Evolutionary conservation across 1,140 invertebrate genomes (phyloP), one percentile per base, ranked within the genome.

Genomic region (Sesamia nonagrioides): DNA sequence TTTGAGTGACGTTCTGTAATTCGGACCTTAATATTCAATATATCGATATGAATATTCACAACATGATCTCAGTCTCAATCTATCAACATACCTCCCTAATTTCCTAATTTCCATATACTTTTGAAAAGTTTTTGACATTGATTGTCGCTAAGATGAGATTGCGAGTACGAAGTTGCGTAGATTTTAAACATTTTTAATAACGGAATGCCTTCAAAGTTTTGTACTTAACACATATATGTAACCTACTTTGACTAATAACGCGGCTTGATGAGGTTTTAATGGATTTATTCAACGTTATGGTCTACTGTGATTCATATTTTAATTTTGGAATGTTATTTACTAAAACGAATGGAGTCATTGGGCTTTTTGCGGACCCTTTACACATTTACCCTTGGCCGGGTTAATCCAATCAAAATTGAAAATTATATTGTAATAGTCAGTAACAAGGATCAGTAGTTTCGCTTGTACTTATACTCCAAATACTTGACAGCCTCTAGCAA

Each of bases 211-310:
- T 27, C 27, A 8, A 17, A 21, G 17, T 11, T 9, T 58, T 21
- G 52, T 33, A 56, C 50, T 72, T 72, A 37, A 33, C 52, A 11
- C n/a, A 33, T 33, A 18, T 35, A 33, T 18, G 61, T 42, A 37
- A 37, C 37, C 61, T 66, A 66, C 9, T 42, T 66, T 66, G 37
- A 42, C n/a, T 40, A 42, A 66, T 66, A 66, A n/a, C 17, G 37
- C 37, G 61, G 61, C 5, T 42, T 27, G 27, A 6, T 33, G 27
- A 27, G 54, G 13, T 21, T 58, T 58, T 58, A 58, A 5, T 42
- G 2, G 17, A 18, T 1, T 21, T 1, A 1, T 45, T 6, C 37
- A 21, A 11, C 7, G 15, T 63, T 42, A 18, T 63, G 54, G 17
- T 3, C 18, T 18, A 27, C 40, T 40, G 33, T 63, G 35, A n/a